A percentile compares a stretch with the other conserved stretches of the same genome.
Evolutionary conservation across 2,888 invertebrate genomes (phyloP).

Genomic region (Machimus atricapillus): DNA sequence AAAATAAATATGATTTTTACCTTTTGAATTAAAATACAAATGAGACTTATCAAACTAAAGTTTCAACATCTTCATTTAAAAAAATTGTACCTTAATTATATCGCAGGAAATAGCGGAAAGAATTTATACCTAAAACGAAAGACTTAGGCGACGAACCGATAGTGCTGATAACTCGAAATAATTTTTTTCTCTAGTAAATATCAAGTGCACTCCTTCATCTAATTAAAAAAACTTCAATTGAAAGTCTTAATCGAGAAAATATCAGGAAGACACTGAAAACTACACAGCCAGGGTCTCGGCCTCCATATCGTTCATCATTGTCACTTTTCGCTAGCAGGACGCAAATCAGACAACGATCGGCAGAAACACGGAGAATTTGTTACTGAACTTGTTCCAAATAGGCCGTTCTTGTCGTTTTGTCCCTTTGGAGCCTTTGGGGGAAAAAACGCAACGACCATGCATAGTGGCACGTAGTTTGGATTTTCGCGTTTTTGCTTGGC

Average conservation of each 20-base stretch:
- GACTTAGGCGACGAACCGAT: not conserved
- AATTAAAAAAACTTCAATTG: not conserved
- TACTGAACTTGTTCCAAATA: constrained; percentile 38
- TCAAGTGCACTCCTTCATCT: not conserved
- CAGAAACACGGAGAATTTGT: constrained; percentile 38
- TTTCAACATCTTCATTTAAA: not conserved
- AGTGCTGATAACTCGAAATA: not conserved
- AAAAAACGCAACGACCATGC: not conserved
- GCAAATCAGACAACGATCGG: constrained; percentile 42
- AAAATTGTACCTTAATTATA: not conserved
- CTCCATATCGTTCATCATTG: constrained; percentile 40
- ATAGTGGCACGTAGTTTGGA: not conserved
- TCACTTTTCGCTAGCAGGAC: constrained; percentile 30
- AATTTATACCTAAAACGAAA: not conserved
- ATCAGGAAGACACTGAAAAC: not conserved
- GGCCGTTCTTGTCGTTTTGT: not conserved
- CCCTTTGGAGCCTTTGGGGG: not conserved
- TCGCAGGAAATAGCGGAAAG: not conserved
- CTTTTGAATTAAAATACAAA: too few species aligned
- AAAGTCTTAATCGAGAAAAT: not conserved
- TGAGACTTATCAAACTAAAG: too few species aligned
- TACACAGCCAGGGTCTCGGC: not conserved
- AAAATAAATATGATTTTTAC: too few species aligned
- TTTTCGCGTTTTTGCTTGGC: constrained; percentile 9
- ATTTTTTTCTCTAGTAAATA: not conserved